Percentiles rank a stretch among this genome's conserved stretches.
phyloP scores from a whole-genome alignment of 2,888 invertebrate genomes.

The Megamerina dolium region DNA sequence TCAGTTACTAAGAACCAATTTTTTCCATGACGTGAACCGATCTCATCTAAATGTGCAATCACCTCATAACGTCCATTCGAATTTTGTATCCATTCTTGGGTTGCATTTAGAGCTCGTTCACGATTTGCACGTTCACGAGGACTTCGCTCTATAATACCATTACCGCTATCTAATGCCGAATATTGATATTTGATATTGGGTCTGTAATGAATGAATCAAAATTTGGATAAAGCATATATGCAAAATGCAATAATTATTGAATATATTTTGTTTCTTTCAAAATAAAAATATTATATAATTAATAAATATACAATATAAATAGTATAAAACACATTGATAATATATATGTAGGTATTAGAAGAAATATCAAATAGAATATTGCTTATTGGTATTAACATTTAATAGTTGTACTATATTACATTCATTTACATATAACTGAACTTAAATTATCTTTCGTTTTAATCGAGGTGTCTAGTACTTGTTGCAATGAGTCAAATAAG shows the following conservation, averaged over 20 bases:
- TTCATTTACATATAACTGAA: no score
- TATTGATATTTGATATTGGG: slow-evolving; percentile 55
- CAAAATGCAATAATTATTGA: no score
- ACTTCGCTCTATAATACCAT: slow-evolving; percentile 56
- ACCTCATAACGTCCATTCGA: slow-evolving; percentile 68
- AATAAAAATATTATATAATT: background rate
- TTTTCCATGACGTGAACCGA: slow-evolving; percentile 80
- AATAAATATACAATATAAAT: no score
- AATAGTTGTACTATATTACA: no score
- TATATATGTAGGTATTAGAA: no score
- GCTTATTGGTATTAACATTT: no score
- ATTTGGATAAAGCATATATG: background rate
- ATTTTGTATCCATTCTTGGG: slow-evolving; percentile 53
- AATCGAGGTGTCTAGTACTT: no score
- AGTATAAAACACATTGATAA: no score
- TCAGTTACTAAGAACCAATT: slow-evolving; percentile 89
- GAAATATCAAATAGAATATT: no score
- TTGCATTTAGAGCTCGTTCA: slow-evolving; percentile 62
- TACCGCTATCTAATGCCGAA: slow-evolving; percentile 59
- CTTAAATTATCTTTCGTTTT: no score
- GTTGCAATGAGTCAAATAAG: no score
- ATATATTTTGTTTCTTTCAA: no score
- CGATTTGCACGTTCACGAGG: slow-evolving; percentile 60
- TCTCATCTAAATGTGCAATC: slow-evolving; percentile 70
- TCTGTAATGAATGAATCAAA: slow-evolving; percentile 26